Percentiles rank a stretch among this genome's conserved stretches.
Conservation (phyloP, 2,888 invertebrate genomes). For the Drosophila suboccidentalis region DNA sequence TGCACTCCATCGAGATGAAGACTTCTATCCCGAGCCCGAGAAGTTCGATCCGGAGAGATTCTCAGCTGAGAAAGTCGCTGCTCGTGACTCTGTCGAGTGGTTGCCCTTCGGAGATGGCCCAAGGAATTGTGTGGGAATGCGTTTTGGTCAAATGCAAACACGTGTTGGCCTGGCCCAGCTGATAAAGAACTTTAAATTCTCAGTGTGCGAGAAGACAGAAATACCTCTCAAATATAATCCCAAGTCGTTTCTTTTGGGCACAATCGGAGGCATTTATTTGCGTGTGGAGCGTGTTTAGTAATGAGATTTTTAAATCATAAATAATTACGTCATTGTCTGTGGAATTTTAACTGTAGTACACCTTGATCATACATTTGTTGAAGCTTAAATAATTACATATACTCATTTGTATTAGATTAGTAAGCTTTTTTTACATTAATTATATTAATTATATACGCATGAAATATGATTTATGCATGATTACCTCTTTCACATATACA, state of each 20-base stretch:
- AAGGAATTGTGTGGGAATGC: neutral
- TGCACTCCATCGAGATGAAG: neutral
- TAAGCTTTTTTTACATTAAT: too few species aligned
- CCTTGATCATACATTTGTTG: neutral
- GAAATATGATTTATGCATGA: too few species aligned
- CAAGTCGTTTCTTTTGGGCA: neutral
- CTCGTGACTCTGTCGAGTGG: neutral
- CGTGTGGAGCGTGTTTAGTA: neutral
- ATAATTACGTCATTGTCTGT: neutral
- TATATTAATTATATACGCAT: too few species aligned
- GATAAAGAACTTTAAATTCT: neutral
- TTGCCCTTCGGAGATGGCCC: neutral
- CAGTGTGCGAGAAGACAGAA: neutral
- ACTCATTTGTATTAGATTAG: neutral
- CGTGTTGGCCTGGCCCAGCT: neutral
- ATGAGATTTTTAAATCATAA: neutral
- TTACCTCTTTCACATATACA: too few species aligned
- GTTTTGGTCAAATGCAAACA: constrained; percentile 1
- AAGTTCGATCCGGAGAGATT: neutral
- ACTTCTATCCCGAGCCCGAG: neutral
- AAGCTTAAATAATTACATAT: neutral
- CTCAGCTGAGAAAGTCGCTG: neutral
- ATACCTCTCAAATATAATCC: neutral
- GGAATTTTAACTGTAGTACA: neutral
- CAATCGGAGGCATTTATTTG: neutral